Percentiles rank a stretch among this genome's conserved stretches.
Conservation (phyloP, 2,113 vertebrate species). For the Bettongia penicillata region DNA sequence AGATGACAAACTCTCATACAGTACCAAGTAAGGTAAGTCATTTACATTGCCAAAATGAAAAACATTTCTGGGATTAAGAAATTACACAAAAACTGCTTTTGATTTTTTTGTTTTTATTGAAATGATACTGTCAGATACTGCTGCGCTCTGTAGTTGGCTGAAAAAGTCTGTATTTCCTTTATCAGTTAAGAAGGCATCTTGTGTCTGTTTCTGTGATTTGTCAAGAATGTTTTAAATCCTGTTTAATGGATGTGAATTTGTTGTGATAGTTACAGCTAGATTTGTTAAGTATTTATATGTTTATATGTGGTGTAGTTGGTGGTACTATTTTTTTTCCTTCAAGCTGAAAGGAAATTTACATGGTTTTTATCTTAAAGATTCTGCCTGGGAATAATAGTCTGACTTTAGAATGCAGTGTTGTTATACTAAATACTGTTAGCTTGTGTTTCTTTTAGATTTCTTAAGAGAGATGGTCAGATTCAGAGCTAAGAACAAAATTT, state of each 20-base stretch:
- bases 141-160: background rate
- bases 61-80: fast-evolving
- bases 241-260: background rate
- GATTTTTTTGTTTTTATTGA: background rate
- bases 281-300: background rate
- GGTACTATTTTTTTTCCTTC: background rate
- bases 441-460: background rate
- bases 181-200: background rate
- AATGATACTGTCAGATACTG: background rate
- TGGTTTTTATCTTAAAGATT: background rate
- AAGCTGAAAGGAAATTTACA: background rate
- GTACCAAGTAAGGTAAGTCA: constrained; percentile 81
- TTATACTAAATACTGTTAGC: background rate
- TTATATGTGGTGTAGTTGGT: background rate
- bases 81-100: background rate
- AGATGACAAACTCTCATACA: constrained; percentile 39
- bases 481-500: background rate
- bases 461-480: background rate
- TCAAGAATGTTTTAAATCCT: constrained; percentile 8
- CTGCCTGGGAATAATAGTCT: background rate
- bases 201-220: background rate
- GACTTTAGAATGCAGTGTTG: background rate
- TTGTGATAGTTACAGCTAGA: background rate
- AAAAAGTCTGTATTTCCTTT: background rate
- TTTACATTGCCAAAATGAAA: fast-evolving